Evolutionary conservation across 2,888 invertebrate genomes (phyloP), one percentile per base, ranked within the genome.

Genomic region (Apoderus coryli): DNA sequence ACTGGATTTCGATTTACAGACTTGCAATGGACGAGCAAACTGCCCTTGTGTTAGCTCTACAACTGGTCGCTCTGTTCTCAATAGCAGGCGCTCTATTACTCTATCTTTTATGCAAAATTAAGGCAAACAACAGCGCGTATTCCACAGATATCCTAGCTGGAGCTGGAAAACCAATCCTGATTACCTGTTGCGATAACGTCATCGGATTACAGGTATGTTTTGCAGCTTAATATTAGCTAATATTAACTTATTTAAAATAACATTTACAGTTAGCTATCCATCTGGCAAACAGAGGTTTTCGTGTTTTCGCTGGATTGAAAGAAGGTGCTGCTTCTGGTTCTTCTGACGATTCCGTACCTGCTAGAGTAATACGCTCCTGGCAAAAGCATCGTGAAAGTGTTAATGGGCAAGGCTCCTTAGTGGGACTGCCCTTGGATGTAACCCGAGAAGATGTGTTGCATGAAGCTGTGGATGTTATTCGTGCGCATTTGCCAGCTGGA

Each of bases 51-150:
- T 63, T 84, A 54, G 78, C 79, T 46, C 69, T 84, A 50, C 84
- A 84, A 59, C 63, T 84, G 46, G 69, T 81, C 38, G 82, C 82
- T 14, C 63, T 84, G 27, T 79, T 79, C 59, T 79, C 78, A 36
- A 81, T 84, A 45, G 84, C 80, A 24, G 80, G 80, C n/a, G 82
- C 81, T 15, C 64, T 84, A 44, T 63, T 84, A 40, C 62, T 81
- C 44, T 84, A 84, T 52, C 60, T 84, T 42, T 62, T 82, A 44
- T 69, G 79, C 54, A 81, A 81, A 58, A 78, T 79, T 36, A 67
- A 74, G 43, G 65, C 66, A 2, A 53, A 54, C 31, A 56, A 55
- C 14, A 52, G 47, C 19, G 60, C 62, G 6, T 60, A 57, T 34
- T 49, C 53, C 3, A 43, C 46, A 16, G 55, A 54, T 32, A 58